These are phyloP conservation scores for Alethe castanea DNA, from an alignment of 2,113 vertebrate genomes.

Conservation along the genomic window DNA sequence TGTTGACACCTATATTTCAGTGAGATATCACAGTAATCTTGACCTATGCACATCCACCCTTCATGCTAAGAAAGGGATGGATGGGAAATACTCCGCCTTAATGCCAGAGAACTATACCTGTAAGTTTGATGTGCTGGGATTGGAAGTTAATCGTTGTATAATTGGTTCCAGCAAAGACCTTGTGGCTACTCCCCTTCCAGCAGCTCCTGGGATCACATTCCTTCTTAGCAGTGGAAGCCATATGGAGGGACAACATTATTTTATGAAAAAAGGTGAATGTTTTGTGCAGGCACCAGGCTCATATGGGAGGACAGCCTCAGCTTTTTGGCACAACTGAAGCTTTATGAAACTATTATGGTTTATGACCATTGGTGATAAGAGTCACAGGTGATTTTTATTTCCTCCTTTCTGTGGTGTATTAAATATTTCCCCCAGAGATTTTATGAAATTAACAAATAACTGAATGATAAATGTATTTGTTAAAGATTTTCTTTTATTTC, in stretches of 20 bases:
- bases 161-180: neutral
- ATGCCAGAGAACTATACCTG: neutral
- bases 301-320: neutral
- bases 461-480: neutral
- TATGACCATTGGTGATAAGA: neutral
- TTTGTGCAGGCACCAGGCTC: neutral
- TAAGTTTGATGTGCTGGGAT: neutral
- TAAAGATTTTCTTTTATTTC: neutral
- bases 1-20: neutral
- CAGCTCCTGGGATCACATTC: neutral
- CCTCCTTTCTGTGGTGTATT: neutral
- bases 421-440: neutral
- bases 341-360: neutral
- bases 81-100: neutral
- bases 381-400: neutral
- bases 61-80: neutral
- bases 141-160: fast-evolving
- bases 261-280: neutral
- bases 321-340: neutral
- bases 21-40: neutral
- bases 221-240: neutral
- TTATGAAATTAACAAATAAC: neutral
- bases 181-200: neutral
- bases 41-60: fast-evolving
- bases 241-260: neutral